Evolutionary conservation across 30 jellyfish, hydroid and myxozoan genomes (phyloP), one percentile per base, ranked within the genome.

Genomic region (Cassiopea xamachana): DNA sequence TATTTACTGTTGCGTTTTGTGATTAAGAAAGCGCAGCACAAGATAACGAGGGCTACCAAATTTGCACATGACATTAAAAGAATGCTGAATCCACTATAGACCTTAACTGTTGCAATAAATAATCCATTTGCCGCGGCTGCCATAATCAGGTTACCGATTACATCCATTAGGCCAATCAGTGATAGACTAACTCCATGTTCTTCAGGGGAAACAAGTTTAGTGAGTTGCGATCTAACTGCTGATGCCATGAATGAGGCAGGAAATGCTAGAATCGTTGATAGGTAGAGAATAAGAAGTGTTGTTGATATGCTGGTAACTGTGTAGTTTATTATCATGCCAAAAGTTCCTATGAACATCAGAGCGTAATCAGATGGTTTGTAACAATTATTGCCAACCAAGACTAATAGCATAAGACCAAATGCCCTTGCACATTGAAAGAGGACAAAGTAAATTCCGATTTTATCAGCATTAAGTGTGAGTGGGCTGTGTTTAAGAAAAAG

Each of bases 401-500:
- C 92, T 50, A 77, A 73, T 15, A 81, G 8, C 8, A 50, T 39
- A 9, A 64, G 79, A 3, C 96, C 96, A 69, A 80, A 2, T 4
- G 89, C 96, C 46, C 96, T 68, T 1, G 70, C 47, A 44, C 59
- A 48, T 2, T 89, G 87, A 44, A 67, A 87, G 59, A 89, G 45
- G 1, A 61, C 55, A 7, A 79, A 58, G 43, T 79, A 80, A 7
- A 17, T 48, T n/a, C 96, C 96, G 67, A 81, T 80, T 69, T 89
- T 80, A 14, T 81, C 82, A 1, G 96, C 71, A 1, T 80, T 39
- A 45, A 89, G 67, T 1, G 58, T 49, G 61, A 89, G 80, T 58
- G 96, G 96, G 13, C 86, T 60, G 77, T 81, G 96, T 51, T 89
- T 89, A 7, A 73, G 75, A 51, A 79, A 89, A 9, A 89, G 64